These are phyloP conservation scores for Oryzias melastigma DNA, from an alignment of 2,113 vertebrate species.

Conservation along the genomic window DNA sequence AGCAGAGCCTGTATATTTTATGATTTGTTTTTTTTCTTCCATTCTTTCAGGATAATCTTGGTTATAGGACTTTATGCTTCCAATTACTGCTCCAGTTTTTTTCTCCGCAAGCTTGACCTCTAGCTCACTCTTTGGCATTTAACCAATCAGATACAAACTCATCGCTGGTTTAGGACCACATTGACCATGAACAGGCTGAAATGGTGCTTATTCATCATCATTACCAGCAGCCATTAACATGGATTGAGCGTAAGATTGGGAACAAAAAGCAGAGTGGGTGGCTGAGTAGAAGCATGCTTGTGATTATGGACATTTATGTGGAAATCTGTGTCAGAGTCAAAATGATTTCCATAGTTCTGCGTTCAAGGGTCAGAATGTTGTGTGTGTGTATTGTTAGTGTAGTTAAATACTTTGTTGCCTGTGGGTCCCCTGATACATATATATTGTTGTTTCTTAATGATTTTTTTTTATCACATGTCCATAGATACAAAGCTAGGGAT, in stretches of 20 bases:
- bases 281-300: constrained; percentile 4
- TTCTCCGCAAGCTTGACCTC: constrained; percentile 26
- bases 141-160: constrained; percentile 64
- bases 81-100: background rate
- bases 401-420: too few species aligned
- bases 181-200: constrained; percentile 62
- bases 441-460: too few species aligned
- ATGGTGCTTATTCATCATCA: constrained; percentile 45
- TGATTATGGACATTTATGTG: constrained; percentile 3
- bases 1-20: background rate
- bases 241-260: constrained; percentile 34
- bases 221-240: constrained; percentile 33
- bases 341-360: constrained; percentile 6
- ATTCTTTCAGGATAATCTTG: background rate
- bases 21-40: background rate
- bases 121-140: constrained; percentile 33
- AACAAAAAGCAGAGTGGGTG: constrained; percentile 8
- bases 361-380: background rate
- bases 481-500: too few species aligned
- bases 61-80: background rate
- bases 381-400: background rate
- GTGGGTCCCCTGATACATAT: too few species aligned
- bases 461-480: too few species aligned
- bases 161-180: constrained; percentile 51
- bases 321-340: constrained; percentile 7